Conservation (phyloP, 2,797 vertebrate species). For the Xiphophorus birchmanni region DNA sequence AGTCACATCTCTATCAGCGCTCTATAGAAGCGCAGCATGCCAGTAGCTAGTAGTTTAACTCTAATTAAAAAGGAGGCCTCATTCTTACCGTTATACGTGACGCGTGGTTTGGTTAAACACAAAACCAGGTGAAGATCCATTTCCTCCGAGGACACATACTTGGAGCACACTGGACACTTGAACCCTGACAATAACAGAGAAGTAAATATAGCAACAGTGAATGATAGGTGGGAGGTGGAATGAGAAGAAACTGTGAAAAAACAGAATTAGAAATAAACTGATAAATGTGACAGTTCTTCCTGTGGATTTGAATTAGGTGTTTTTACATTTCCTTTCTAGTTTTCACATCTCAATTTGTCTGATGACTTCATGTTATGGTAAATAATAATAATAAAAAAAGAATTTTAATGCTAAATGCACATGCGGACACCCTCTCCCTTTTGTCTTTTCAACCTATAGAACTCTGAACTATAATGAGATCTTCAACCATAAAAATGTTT, state of each 20-base stretch:
- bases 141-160: conserved; percentile 95
- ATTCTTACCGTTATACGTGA: conserved; percentile 94
- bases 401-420: neutral
- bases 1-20: neutral
- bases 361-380: neutral
- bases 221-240: neutral
- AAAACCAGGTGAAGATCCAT: conserved; percentile 97
- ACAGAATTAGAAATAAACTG: neutral
- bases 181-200: conserved; percentile 81
- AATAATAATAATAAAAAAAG: neutral
- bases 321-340: neutral
- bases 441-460: neutral
- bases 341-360: neutral
- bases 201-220: neutral
- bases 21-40: neutral
- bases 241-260: neutral
- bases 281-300: neutral
- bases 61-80: neutral
- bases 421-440: neutral
- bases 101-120: conserved; percentile 96
- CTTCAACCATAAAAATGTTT: neutral
- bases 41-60: neutral
- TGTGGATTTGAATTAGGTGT: neutral
- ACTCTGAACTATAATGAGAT: neutral
- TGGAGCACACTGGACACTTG: conserved; percentile 97